Evolutionary conservation across 2,797 vertebrate genomes (phyloP), one percentile per base, ranked within the genome.

Genomic region (Cynodonichthys magdalenae): DNA sequence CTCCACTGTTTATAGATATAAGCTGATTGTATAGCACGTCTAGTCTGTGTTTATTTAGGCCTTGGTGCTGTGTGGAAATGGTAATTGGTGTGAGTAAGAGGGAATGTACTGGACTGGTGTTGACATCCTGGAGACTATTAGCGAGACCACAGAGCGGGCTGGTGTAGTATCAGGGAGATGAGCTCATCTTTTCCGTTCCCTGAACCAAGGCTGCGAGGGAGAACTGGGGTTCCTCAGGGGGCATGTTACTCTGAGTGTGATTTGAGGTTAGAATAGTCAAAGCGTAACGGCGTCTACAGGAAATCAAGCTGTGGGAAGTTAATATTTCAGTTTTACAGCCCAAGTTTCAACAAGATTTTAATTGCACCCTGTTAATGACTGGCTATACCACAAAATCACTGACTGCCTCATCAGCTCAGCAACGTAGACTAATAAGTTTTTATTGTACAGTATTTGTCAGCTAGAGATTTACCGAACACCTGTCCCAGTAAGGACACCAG

Each of bases 31-130:
- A 83, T 77, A 87, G 84, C 70, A 36, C 75, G 77, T 87, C 64
- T 82, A 66, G 61, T 44, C 55, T 75, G 29, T 89, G 87, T 91
- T 90, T 92, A 82, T 90, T 89, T 90, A 80, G 83, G 72, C 77
- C 74, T 57, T 49, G 45, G 59, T 66, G 61, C 75, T 67, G 66
- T 75, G 82, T 87, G 81, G 79, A 90, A 76, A 68, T 83, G 66
- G 71, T 85, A 81, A 88, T 87, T 87, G 82, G 74, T 86, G 70
- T 84, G 77, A 88, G 84, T 86, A 84, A 88, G 71, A 55, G 74
- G 77, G 65, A 80, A n/a, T 79, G 74, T 81, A 66, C 72, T 82
- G 77, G 74, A 76, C 64, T 49, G 18, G 60, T 71, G 86, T 75
- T 86, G 86, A 84, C 81, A 77, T 89, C 75, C 69, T 65, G 79